A percentile compares a stretch with the other conserved stretches of the same genome.
phyloP scores from a whole-genome alignment of 1,140 invertebrate species.

The Euwallacea similis region DNA sequence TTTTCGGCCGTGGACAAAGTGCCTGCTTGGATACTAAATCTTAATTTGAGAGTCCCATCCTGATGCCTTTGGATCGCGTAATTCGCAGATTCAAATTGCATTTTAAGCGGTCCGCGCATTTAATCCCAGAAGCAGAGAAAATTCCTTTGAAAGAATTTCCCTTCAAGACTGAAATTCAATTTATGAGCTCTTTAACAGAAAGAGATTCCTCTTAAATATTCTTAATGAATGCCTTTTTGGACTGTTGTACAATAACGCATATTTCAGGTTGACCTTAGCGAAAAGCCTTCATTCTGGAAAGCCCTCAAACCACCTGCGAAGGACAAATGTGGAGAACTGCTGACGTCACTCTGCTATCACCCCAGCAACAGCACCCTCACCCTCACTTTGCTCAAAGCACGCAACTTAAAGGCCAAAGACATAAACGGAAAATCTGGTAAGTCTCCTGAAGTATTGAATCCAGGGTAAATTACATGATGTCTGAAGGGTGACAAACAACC shows the following conservation, averaged over 20 bases:
- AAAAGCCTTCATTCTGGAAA: conserved; percentile 91
- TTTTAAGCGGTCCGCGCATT: neutral
- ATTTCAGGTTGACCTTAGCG: conserved; percentile 82
- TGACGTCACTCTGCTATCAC: conserved; percentile 89
- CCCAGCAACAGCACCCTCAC: conserved; percentile 88
- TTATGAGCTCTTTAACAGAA: too few relatives aligned
- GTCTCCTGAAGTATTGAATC: conserved; percentile 22
- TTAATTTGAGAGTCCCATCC: too few relatives aligned
- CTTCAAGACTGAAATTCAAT: too few relatives aligned
- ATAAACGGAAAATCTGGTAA: conserved; percentile 94
- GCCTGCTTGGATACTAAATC: too few relatives aligned
- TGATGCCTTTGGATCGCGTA: neutral
- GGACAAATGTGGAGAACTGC: conserved; percentile 88
- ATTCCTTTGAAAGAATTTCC: neutral
- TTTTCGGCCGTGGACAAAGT: too few relatives aligned
- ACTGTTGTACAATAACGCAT: neutral
- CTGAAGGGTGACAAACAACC: too few relatives aligned
- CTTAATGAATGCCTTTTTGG: too few relatives aligned
- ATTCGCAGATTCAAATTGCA: neutral
- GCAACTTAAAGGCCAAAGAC: conserved; percentile 91
- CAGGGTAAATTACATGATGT: neutral
- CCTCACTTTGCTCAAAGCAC: conserved; percentile 84
- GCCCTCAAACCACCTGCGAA: conserved; percentile 89
- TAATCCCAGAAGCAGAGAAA: neutral
- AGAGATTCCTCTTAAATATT: too few relatives aligned